Conservation (phyloP, 2,797 vertebrate genomes). For the Trachurus trachurus region DNA sequence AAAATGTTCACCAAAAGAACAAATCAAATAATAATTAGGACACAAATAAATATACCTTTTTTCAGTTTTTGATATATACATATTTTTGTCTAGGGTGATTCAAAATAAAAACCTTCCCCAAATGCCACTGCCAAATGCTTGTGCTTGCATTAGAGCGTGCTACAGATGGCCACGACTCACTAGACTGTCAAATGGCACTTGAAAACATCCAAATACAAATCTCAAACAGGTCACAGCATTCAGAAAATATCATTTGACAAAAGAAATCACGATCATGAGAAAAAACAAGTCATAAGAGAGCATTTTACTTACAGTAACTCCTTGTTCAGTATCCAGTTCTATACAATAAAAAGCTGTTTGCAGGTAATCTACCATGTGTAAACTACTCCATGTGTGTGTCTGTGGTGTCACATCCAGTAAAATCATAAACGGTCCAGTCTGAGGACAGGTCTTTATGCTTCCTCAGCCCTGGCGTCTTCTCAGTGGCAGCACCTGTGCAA, state of each 20-base stretch:
- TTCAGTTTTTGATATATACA: conserved; percentile 94
- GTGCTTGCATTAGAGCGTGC: conserved; percentile 96
- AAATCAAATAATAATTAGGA: conserved; percentile 95
- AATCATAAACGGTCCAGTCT: conserved; percentile 64
- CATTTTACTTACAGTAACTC: conserved; percentile 68
- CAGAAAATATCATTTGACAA: conserved; percentile 78
- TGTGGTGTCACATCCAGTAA: conserved; percentile 55
- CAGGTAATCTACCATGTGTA: conserved; percentile 55
- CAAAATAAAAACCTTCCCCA: conserved; percentile 86
- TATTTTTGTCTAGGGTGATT: conserved; percentile 83
- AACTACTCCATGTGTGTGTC: conserved; percentile 37
- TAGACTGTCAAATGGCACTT: conserved; percentile 98
- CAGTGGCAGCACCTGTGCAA: conserved; percentile 68
- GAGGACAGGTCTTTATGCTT: conserved; percentile 52
- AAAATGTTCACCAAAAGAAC: conserved; percentile 93
- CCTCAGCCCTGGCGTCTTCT: conserved; percentile 54
- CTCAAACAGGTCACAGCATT: conserved; percentile 82
- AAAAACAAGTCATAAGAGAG: conserved; percentile 68
- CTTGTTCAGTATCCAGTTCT: conserved; percentile 67
- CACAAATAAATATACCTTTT: conserved; percentile 93
- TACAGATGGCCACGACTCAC: conserved; percentile 96
- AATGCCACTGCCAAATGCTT: conserved; percentile 90
- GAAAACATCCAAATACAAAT: conserved; percentile 86
- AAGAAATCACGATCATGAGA: conserved; percentile 74
- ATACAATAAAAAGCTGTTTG: conserved; percentile 74